Evolutionary conservation across 35 echinoderm and acorn worm genomes (phyloP), one percentile per base, ranked within the genome.

Genomic region (Apostichopus californicus): DNA sequence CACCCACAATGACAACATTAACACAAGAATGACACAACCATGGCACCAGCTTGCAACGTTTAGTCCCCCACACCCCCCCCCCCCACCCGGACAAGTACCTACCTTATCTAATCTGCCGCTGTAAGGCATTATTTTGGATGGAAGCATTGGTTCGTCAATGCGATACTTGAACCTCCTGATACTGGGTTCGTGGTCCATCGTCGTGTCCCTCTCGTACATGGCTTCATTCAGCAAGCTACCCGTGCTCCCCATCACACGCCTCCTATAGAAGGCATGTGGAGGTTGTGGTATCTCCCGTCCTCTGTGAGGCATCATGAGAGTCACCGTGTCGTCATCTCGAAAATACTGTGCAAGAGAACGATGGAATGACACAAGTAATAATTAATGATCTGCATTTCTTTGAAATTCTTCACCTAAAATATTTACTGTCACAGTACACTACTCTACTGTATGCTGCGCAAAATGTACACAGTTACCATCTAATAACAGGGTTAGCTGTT

Each of bases 201-300:
- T 72, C 8, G 12, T 72, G 22, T 91, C 89, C 89, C 28, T 79
- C 52, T 91, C 55, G 55, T 78, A 77, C 52, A 91, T 24, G 26
- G 55, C 77, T 34, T 91, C 89, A 79, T 91, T 91, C 73, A 91
- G 25, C 7, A 91, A 54, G 55, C 89, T 91, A 8, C 89, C 89
- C 8, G 89, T 91, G 77, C 89, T 91, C 34, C 89, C 89, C 89
- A 91, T 91, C 73, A 91, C 89, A 13, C 89, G 89, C 13, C 89
- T 77, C 72, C 53, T 57, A 73, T 91, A 91, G 63, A 89, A 89
- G 18, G 63, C 64, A 21, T 72, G 86, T 22, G 86, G 24, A 5
- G 86, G 86, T 4, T 89, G 57, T 22, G 64, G 23, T 8, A 52
- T 64, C 52, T 64, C 64, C 34, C 86, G 15, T 59, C 81, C 57